Percentiles rank a stretch among this genome's conserved stretches.
phyloP scores from a whole-genome alignment of 2,113 vertebrate genomes.

The Genyomyrus donnyi region DNA sequence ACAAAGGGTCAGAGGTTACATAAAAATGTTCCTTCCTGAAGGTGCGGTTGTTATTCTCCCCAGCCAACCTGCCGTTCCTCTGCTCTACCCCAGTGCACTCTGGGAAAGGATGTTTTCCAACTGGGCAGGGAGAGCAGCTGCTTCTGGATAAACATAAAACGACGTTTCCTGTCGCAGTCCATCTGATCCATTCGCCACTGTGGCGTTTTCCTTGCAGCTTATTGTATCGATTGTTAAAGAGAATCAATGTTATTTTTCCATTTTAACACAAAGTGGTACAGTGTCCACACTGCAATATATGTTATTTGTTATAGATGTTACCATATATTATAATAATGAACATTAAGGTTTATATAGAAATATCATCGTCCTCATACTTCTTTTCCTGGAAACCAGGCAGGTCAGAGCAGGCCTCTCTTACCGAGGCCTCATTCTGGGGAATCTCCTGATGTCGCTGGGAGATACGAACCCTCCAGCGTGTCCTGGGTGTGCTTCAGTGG shows the following conservation, averaged over 20 bases:
- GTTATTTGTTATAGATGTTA: neutral
- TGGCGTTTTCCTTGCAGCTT: neutral
- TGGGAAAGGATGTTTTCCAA: neutral
- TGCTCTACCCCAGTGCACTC: neutral
- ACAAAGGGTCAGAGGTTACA: neutral
- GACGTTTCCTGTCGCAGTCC: neutral
- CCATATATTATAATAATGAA: neutral
- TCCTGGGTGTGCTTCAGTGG: neutral
- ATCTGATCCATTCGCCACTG: neutral
- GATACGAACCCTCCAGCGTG: neutral
- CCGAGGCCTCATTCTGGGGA: neutral
- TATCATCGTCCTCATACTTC: neutral
- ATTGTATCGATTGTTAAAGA: neutral
- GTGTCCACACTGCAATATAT: neutral
- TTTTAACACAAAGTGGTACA: neutral
- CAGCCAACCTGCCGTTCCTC: neutral
- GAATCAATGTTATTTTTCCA: neutral
- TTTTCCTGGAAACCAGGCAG: neutral
- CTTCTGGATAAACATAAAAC: neutral
- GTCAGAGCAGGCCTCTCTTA: neutral
- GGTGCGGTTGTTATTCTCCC: neutral
- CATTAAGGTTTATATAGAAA: neutral
- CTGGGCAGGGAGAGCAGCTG: neutral
- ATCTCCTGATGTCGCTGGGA: neutral
- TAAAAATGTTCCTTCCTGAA: neutral